Conservation (phyloP, 2,888 invertebrate species). For the Eudemis profundana region DNA sequence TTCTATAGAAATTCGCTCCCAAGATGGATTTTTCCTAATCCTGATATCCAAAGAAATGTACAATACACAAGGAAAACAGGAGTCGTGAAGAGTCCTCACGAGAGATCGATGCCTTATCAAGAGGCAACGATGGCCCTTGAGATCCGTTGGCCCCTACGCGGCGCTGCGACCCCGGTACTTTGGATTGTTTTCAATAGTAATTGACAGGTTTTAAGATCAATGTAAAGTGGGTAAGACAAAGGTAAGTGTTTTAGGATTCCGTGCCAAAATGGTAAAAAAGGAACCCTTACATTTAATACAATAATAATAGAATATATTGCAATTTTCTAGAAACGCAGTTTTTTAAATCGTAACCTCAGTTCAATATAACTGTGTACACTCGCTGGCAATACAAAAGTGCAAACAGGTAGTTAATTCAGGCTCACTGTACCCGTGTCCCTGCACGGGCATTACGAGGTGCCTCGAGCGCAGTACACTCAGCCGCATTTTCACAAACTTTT, state of each 20-base stretch:
- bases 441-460: conserved; percentile 32
- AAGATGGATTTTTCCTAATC: too few species aligned
- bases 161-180: conserved; percentile 30
- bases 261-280: too few species aligned
- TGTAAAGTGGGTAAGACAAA: not conserved
- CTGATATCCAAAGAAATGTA: not conserved
- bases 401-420: conserved; percentile 42
- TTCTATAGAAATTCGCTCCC: too few species aligned
- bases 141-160: conserved; percentile 25
- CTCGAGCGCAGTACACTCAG: conserved; percentile 35
- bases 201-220: conserved; percentile 23
- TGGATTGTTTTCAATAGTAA: conserved; percentile 34
- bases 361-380: not conserved
- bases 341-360: not conserved
- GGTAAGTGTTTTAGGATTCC: not conserved
- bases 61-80: conserved; percentile 29
- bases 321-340: too few species aligned
- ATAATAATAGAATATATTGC: too few species aligned
- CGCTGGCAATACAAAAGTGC: conserved; percentile 11
- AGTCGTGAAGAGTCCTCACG: conserved; percentile 18
- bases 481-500: not conserved
- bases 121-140: conserved; percentile 33
- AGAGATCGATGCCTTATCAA: conserved; percentile 39
- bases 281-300: too few species aligned
- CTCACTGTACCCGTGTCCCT: conserved; percentile 40